Percentiles rank a stretch among this genome's conserved stretches.
phyloP scores from a whole-genome alignment of 2,888 invertebrate species.

The Drosophila putrida region DNA sequence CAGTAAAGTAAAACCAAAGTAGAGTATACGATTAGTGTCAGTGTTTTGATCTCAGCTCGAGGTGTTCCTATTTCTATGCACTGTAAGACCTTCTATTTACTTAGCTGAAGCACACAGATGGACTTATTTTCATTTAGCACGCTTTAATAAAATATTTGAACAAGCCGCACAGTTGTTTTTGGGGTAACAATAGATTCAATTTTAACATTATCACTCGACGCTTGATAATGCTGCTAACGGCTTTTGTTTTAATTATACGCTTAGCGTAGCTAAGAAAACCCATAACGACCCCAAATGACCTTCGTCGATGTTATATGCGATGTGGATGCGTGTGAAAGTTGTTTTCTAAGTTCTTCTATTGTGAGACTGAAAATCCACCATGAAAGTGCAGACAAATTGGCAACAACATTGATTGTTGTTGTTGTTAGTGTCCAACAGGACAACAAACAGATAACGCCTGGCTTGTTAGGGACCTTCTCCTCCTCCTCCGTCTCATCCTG shows the following conservation, averaged over 20 bases:
- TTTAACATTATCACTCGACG: slow-evolving; percentile 68
- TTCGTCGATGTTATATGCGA: slow-evolving; percentile 38
- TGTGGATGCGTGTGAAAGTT: slow-evolving; percentile 69
- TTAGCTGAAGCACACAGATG: slow-evolving; percentile 71
- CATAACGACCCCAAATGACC: slow-evolving; percentile 73
- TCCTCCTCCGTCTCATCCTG: slow-evolving; percentile 7
- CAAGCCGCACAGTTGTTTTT: slow-evolving; percentile 77
- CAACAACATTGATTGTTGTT: slow-evolving; percentile 31
- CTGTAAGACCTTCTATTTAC: slow-evolving; percentile 62
- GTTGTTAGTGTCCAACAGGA: slow-evolving; percentile 44
- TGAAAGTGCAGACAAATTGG: slow-evolving; percentile 75
- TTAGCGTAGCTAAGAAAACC: slow-evolving; percentile 11
- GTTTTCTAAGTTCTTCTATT: slow-evolving; percentile 18
- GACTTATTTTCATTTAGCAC: slow-evolving; percentile 74
- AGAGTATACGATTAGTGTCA: slow-evolving; percentile 35
- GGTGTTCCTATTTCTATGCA: slow-evolving; percentile 65
- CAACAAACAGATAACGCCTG: slow-evolving; percentile 73
- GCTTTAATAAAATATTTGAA: slow-evolving; percentile 77
- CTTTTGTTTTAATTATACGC: slow-evolving; percentile 68
- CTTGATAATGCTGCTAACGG: slow-evolving; percentile 64
- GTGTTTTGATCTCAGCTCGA: not conserved
- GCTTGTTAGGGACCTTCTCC: slow-evolving; percentile 40
- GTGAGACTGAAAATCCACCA: slow-evolving; percentile 53
- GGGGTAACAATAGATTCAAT: slow-evolving; percentile 74
- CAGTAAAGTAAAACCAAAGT: not conserved